Evolutionary conservation across 2,797 vertebrate species (phyloP), one percentile per base, ranked within the genome.

Genomic region (Enteromius thamalakanensis): DNA sequence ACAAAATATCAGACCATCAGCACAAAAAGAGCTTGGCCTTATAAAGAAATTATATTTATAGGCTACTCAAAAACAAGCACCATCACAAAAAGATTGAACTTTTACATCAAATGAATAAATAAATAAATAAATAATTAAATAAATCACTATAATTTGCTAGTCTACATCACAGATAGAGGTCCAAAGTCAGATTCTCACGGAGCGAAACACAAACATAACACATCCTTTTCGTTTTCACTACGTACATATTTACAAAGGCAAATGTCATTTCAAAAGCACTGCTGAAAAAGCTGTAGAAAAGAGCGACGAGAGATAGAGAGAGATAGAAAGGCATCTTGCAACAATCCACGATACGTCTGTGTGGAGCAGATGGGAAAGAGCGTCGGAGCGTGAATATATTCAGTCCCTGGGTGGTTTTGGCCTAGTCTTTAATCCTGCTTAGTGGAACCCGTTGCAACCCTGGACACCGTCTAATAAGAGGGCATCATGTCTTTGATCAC

Each of bases 401-500:
- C 53, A 75, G 96, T 97, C 96, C 96, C 95, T 97, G 96, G 96
- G 97, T 94, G 93, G 23, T 96, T 97, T 94, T 95, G 93, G 92
- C 92, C 92, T 86, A 78, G 92, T 90, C 90, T 87, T 92, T 87
- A 87, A 93, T 94, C 93, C 93, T 91, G 92, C 89, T 92, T 91
- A 89, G 90, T 93, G 90, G 93, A 94, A 85, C 74, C 89, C 37
- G 88, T 90, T 88, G 82, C 88, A 89, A 91, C 90, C 85, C 88
- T 45, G 60, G 60, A 80, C 37, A 58, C 79, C 76, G 23, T 80
- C 91, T 96, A 96, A 90, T 94, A 94, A 84, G 96, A 97, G 32
- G 96, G 96, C 1, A 97, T 96, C 94, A 99, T 97, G 75, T 97
- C 97, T 91, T 97, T 95, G 91, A 97, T 96, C 87, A 96, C 93